Conservation (phyloP, 2,888 invertebrate genomes). For the Hypsopygia costalis region DNA sequence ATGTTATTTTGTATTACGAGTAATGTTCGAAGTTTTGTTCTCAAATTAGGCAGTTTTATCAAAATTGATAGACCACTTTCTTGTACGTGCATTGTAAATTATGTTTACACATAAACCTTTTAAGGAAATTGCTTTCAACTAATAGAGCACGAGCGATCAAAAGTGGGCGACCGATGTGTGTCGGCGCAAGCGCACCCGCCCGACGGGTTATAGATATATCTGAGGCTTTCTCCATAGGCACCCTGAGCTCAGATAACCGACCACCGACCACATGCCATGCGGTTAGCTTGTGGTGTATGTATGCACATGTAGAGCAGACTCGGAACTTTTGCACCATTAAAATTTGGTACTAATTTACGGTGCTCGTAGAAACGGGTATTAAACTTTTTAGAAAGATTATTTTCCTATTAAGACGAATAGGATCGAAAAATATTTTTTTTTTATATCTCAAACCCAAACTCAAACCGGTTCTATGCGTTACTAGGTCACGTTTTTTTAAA, state of each 20-base stretch:
- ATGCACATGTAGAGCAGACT: too few relatives aligned
- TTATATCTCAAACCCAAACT: too few relatives aligned
- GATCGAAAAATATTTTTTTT: too few relatives aligned
- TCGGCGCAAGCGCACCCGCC: constrained; percentile 46
- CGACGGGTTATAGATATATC: constrained; percentile 37
- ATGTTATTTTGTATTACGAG: too few relatives aligned
- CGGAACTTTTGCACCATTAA: too few relatives aligned
- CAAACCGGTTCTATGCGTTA: too few relatives aligned
- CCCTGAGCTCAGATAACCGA: constrained; percentile 44
- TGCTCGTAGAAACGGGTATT: constrained; percentile 3
- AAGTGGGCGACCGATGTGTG: constrained; percentile 43
- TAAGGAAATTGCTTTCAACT: constrained; percentile 1
- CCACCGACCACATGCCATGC: constrained; percentile 35
- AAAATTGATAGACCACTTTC: too few relatives aligned
- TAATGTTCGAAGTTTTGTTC: too few relatives aligned
- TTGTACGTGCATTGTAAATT: neutral
- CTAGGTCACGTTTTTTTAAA: too few relatives aligned
- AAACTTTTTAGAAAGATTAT: too few relatives aligned
- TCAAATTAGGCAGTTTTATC: too few relatives aligned
- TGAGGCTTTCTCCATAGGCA: constrained; percentile 42
- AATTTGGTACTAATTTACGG: constrained; percentile 10
- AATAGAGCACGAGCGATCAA: constrained; percentile 15
- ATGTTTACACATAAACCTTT: neutral
- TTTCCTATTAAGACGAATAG: too few relatives aligned
- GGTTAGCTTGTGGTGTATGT: constrained; percentile 7